These are phyloP conservation scores for Muricea muricata DNA, from an alignment of 92 coral and sea anemone species.

Conservation along the genomic window DNA sequence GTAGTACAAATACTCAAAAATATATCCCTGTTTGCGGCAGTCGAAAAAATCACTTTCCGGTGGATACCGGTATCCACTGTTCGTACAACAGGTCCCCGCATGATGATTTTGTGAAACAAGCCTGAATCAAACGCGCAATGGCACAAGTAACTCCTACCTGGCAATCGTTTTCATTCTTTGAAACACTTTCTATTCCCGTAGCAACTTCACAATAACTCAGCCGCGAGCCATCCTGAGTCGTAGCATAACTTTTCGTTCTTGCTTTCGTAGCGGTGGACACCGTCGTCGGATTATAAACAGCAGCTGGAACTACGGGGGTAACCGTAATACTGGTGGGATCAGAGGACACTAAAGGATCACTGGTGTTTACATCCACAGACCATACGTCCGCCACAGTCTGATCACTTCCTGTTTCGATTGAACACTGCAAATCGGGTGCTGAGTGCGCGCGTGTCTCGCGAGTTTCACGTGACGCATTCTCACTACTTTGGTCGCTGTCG, in stretches of 20 bases:
- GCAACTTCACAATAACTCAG: slow-evolving; percentile 46
- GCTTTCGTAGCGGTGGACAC: slow-evolving; percentile 13
- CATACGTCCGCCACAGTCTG: slow-evolving; percentile 47
- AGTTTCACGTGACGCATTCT: slow-evolving; percentile 15
- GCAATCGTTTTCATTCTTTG: slow-evolving; percentile 14
- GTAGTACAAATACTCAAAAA: too few relatives aligned
- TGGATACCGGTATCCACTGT: too few relatives aligned
- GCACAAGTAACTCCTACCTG: slow-evolving; percentile 2
- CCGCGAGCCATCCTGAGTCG: slow-evolving; percentile 38
- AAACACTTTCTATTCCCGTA: slow-evolving; percentile 33
- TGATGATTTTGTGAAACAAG: too few relatives aligned
- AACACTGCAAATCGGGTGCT: slow-evolving; percentile 54
- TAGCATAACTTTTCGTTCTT: slow-evolving; percentile 35
- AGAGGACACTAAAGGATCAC: slow-evolving; percentile 7
- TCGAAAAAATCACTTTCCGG: too few relatives aligned
- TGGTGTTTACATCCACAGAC: slow-evolving; percentile 23
- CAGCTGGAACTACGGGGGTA: neutral
- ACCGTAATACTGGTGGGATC: slow-evolving; percentile 22
- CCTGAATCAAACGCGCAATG: too few relatives aligned
- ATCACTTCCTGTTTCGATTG: slow-evolving; percentile 38
- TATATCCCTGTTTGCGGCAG: too few relatives aligned
- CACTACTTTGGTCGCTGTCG: slow-evolving; percentile 42
- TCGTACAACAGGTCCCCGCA: too few relatives aligned
- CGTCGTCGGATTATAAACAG: slow-evolving; percentile 6
- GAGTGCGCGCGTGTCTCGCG: slow-evolving; percentile 55